Evolutionary conservation across 1,140 invertebrate genomes (phyloP), one percentile per base, ranked within the genome.

Genomic region (Drosophila ironensis): DNA sequence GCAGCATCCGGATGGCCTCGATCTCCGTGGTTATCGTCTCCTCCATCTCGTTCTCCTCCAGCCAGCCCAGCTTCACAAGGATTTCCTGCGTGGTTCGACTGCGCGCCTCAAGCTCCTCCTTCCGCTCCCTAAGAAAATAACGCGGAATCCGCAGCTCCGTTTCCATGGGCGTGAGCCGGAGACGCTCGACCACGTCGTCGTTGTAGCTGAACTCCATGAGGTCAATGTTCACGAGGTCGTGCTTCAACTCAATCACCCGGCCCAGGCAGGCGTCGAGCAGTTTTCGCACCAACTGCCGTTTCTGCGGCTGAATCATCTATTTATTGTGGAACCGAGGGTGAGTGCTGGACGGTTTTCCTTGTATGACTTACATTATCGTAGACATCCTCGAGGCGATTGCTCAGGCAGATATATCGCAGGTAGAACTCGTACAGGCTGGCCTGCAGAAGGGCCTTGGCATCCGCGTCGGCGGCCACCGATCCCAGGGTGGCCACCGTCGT

Each of bases 251-350:
- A 11, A 96, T 89, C 56, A 95, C 91, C 48, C 97, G 92, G 2
- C 96, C 97, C 35, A 98, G 92, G 19, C 93, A 93, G 0, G 94
- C 93, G 88, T 98, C 96, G 0, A 98, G 88, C 1, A 97, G 87
- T 63, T 95, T 94, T 38, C 94, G 93, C 0, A 98, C 91, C 2
- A 98, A 91, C 20, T 94, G 80, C 33, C 97, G 91, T 88, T 98
- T 98, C 90, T 99, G 98, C 0, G 97, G 97, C 86, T 99, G 98
- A 19, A 98, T 92, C 50, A 98, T 93, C 74, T 86, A n/a, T n/a
- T n/a, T n/a, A n/a, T n/a, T n/a, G 12, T n/a, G 7, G 8, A 5
- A 6, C n/a, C n/a, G n/a, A 17, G n/a, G 1, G 12, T 4, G 12
- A 3, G 6, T 3, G 9, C 3, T 24, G 11, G 9, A 12, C 12